Evolutionary conservation across 2,888 invertebrate species (phyloP).

Genomic region (Xestia xanthographa): DNA sequence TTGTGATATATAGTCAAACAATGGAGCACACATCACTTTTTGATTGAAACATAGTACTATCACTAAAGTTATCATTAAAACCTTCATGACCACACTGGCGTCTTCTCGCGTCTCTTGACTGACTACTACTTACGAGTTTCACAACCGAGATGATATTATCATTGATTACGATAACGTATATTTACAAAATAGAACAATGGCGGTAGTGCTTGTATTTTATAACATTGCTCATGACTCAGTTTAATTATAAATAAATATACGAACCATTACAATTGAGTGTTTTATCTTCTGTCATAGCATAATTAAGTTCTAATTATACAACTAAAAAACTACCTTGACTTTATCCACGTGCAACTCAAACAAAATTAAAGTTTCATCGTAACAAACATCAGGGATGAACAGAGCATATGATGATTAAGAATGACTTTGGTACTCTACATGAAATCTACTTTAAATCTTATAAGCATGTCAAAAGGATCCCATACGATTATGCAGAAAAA

Average conservation of each 20-base stretch:
- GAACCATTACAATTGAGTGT: slow-evolving; percentile 1
- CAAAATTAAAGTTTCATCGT: not conserved
- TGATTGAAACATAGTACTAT: slow-evolving; percentile 60
- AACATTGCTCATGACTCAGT: slow-evolving; percentile 54
- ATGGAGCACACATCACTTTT: slow-evolving; percentile 63
- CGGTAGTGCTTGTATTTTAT: slow-evolving; percentile 39
- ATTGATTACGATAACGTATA: slow-evolving; percentile 30
- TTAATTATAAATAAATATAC: slow-evolving; percentile 18
- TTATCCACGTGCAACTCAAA: not conserved
- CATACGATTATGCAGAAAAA: slow-evolving; percentile 73
- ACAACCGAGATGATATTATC: slow-evolving; percentile 4
- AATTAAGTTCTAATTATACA: not conserved
- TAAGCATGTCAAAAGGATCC: slow-evolving; percentile 61
- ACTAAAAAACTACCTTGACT: not conserved
- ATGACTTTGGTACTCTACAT: not conserved
- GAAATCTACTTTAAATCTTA: slow-evolving; percentile 21
- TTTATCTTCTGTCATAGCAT: not conserved
- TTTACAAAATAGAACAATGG: slow-evolving; percentile 64
- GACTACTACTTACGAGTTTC: slow-evolving; percentile 37
- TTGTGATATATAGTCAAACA: slow-evolving; percentile 64
- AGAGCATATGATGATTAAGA: not conserved
- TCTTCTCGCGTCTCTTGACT: slow-evolving; percentile 45
- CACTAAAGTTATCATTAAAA: slow-evolving; percentile 48
- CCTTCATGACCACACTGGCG: slow-evolving; percentile 61
- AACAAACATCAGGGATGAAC: not conserved